Percentiles rank a stretch among this genome's conserved stretches.
phyloP scores from a whole-genome alignment of 2,113 vertebrate genomes.

The Bambusicola thoracicus region DNA sequence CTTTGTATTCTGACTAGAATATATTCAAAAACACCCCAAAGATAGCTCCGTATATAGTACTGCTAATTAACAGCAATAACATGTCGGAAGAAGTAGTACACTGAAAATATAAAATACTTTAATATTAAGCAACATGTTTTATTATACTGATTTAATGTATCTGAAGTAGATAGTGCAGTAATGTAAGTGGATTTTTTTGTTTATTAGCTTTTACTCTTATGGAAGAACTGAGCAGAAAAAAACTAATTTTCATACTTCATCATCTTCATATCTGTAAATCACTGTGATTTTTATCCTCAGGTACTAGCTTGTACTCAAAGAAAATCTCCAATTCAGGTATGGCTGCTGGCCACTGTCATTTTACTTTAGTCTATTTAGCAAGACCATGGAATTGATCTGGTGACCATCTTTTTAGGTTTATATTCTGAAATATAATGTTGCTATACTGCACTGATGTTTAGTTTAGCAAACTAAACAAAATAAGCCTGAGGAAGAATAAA shows the following conservation, averaged over 20 bases:
- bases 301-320: not conserved
- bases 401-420: not conserved
- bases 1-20: not conserved
- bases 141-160: not conserved
- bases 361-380: not conserved
- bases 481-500: slow-evolving; percentile 40
- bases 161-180: not conserved
- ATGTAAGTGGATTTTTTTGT: not conserved
- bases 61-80: not conserved
- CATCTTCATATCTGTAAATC: not conserved
- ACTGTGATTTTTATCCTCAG: not conserved
- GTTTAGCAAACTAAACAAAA: slow-evolving; percentile 59
- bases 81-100: not conserved
- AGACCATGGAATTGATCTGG: not conserved
- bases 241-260: not conserved
- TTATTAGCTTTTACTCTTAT: slow-evolving; percentile 9
- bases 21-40: not conserved
- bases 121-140: not conserved
- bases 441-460: slow-evolving; percentile 1
- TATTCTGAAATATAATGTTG: slow-evolving; percentile 28
- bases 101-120: not conserved
- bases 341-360: not conserved
- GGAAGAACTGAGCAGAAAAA: not conserved
- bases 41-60: not conserved
- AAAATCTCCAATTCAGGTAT: not conserved